Percentiles rank a stretch among this genome's conserved stretches.
phyloP scores from a whole-genome alignment of 2,888 invertebrate genomes.

The Crematogaster levior region DNA sequence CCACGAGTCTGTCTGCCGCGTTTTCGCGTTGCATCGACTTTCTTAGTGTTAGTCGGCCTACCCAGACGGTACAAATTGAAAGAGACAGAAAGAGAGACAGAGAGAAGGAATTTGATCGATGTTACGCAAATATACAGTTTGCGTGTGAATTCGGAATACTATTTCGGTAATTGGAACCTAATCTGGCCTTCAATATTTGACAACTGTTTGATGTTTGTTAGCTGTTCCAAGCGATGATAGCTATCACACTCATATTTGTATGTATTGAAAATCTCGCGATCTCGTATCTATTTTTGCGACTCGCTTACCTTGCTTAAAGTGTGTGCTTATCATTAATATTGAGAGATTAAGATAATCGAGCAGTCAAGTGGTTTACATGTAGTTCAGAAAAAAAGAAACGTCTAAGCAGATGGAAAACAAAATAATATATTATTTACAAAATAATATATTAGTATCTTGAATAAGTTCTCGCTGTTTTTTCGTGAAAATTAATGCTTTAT shows the following conservation, averaged over 20 bases:
- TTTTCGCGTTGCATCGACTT: constrained; percentile 23
- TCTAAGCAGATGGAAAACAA: background rate
- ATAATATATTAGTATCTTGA: no score
- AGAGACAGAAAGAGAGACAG: background rate
- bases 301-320: background rate
- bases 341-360: constrained; percentile 13
- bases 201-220: background rate
- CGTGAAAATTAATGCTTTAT: no score
- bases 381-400: background rate
- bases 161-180: constrained; percentile 45
- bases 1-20: constrained; percentile 45
- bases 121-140: constrained; percentile 28
- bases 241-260: background rate
- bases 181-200: constrained; percentile 28
- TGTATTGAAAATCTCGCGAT: constrained; percentile 4
- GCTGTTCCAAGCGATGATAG: constrained; percentile 6
- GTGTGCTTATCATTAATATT: constrained; percentile 12
- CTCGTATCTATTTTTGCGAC: background rate
- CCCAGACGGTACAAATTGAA: constrained; percentile 28
- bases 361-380: background rate
- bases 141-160: constrained; percentile 10
- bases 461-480: no score
- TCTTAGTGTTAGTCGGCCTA: constrained; percentile 21
- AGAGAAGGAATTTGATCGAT: constrained; percentile 9
- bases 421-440: background rate